phyloP scores from a whole-genome alignment of 2,113 vertebrate species.

The Cinclus mexicanus region DNA sequence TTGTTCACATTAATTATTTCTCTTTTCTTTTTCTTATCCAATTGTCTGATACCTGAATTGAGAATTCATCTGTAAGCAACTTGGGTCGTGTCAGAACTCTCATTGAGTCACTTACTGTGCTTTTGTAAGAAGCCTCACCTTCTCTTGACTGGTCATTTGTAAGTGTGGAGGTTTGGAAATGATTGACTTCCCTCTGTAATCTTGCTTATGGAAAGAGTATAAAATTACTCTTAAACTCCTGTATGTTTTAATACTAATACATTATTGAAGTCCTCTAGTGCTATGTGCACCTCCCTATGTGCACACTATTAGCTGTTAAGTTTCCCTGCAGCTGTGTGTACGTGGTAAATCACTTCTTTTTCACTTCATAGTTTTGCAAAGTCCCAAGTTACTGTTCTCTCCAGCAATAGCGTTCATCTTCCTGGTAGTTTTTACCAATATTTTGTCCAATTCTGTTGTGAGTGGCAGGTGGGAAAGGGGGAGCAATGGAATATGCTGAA shows the following conservation, averaged over 20 bases:
- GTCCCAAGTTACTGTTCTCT: background rate
- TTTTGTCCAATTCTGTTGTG: background rate
- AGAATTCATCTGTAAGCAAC: background rate
- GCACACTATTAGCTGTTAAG: background rate
- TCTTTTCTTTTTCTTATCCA: background rate
- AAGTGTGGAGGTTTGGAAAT: background rate
- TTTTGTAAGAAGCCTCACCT: background rate
- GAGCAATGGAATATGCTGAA: background rate
- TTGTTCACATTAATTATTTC: background rate
- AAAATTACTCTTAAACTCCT: background rate
- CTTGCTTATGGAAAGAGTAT: background rate
- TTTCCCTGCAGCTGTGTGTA: background rate
- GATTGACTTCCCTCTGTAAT: background rate
- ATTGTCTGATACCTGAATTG: background rate
- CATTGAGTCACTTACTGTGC: background rate
- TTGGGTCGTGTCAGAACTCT: background rate
- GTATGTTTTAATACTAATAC: background rate
- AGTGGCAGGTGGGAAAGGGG: background rate
- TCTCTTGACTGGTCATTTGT: background rate
- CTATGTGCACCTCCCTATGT: no score
- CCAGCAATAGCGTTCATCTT: background rate
- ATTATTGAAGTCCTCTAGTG: background rate
- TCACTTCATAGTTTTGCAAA: background rate
- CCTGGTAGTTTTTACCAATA: background rate
- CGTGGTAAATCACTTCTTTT: background rate